Base-by-base conservation (phyloP, 2,888 invertebrate species). In the Phytoseiulus persimilis region DNA sequence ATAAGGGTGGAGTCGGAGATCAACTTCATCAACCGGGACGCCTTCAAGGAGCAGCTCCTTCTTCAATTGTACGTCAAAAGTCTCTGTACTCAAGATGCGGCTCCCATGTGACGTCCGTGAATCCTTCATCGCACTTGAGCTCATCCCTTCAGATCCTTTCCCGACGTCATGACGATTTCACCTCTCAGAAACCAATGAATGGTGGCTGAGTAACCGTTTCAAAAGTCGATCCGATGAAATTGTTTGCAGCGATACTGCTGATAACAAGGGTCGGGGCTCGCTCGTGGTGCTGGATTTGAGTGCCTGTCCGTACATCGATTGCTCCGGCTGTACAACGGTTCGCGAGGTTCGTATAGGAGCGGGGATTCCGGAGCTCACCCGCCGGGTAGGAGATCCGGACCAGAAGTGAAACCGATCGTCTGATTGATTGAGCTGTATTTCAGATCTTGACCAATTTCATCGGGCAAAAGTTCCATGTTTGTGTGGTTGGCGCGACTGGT, bases 21-120 rank as follows among this genome's bases (percentile, higher is more conserved):
- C 33, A 87, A 87, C 33, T 87, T 87, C 33, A 33, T 87, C 87
- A 87, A 87, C 45, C 87, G 87, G 32, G 87, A 87, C 45, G 87
- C 87, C 45, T 45, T 87, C 32, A 87, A 87, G 39, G 87, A 87
- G 14, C 87, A 87, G 39, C 87, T 87, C 9, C 32, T 87, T n/a
- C n/a, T 31, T 33, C 87, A 33, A 28, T 31, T 87, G 87, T 87
- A 87, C n/a, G 87, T 39, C n/a, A 33, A 32, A 5, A 9, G 87
- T 33, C 18, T 18, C 9, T 32, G 33, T 9, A 83, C n/a, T 14
- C n/a, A 14, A 3, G 83, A 83, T 14, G 39, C 39, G 3, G 9
- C 39, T 9, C 9, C 39, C 9, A 39, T 39, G 3, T 39, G 5
- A 9, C 39, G n/a, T n/a, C n/a, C n/a, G n/a, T n/a, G n/a, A n/a